Base-by-base conservation (phyloP, 2,797 vertebrate genomes). In the Melanotaenia nigrans region DNA sequence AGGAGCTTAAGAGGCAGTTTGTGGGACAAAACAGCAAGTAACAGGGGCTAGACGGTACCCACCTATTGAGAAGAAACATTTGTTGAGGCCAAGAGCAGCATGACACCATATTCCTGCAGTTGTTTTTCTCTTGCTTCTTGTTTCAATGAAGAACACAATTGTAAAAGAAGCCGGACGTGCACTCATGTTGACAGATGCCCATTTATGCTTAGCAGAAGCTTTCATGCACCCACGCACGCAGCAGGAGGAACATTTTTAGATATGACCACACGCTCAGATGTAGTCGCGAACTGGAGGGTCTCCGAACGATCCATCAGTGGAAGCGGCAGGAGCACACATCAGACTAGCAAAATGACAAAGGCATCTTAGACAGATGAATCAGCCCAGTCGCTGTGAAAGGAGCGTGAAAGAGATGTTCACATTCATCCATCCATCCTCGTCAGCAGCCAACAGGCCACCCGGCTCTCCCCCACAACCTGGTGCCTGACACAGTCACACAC, bases 371-470 rank as follows among this genome's bases (percentile, higher is more conserved):
- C 77, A 55, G 88, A 90, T 91, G 86, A 87, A 86, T 89, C 82
- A 79, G 72, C 47, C 79, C 70, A 30, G 84, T 45, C 63, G 42
- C 81, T 81, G 88, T 83, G 87, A 89, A 84, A 89, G 87, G 81
- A 85, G 81, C 79, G 77, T 87, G 85, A 90, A 86, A 90, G 86
- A 88, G 86, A 91, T 77, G 88, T 87, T 87, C 86, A 76, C 79
- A 81, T 89, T 85, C 87, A 87, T 90, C 85, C 86, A 91, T 91
- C 90, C 79, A 79, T 90, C 88, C 87, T 86, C 78, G 64, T 85
- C 87, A 84, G 85, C 47, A 32, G 79, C 53, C 73, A 5, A 42
- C 65, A 2, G 53, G 61, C 78, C 78, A 61, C 75, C 73, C 32
- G 2, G 65, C 79, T 42, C 68, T 53, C 77, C 60, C 65, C 58